A percentile compares a stretch with the other conserved stretches of the same genome.
These are phyloP conservation scores for Podarcis muralis DNA, from an alignment of 2,113 vertebrate species.

Conservation along the genomic window DNA sequence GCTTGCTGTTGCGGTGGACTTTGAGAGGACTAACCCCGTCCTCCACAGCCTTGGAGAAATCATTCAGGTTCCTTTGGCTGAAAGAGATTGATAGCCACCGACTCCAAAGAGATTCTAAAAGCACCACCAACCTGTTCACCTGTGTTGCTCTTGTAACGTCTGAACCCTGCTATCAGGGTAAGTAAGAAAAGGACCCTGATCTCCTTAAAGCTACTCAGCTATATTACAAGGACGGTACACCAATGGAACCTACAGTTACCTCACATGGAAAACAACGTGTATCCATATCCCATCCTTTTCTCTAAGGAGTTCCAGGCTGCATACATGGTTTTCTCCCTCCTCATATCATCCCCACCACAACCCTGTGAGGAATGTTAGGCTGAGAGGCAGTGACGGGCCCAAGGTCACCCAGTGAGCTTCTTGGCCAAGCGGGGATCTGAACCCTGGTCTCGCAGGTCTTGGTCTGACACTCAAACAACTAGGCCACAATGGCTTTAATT, in stretches of 20 bases:
- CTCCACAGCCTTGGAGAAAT: background rate
- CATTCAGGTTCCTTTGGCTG: background rate
- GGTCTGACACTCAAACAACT: no score
- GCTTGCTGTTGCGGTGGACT: background rate
- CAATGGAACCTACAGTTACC: background rate
- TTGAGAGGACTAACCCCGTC: background rate
- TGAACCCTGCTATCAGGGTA: background rate
- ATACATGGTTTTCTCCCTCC: no score
- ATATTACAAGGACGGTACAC: no score
- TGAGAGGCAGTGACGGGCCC: no score
- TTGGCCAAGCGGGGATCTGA: no score
- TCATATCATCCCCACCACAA: no score
- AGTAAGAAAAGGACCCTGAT: background rate
- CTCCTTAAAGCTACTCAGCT: background rate
- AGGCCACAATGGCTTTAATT: no score
- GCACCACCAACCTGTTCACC: background rate
- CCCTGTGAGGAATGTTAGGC: no score
- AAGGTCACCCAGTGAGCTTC: no score
- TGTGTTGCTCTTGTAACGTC: background rate
- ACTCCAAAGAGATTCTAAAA: background rate
- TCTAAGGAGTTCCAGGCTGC: no score
- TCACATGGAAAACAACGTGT: background rate
- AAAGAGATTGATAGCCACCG: background rate
- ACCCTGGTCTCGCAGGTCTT: no score
- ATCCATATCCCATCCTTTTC: no score